phyloP scores from a whole-genome alignment of 2,888 invertebrate genomes.

The Barypeithes pellucidus region DNA sequence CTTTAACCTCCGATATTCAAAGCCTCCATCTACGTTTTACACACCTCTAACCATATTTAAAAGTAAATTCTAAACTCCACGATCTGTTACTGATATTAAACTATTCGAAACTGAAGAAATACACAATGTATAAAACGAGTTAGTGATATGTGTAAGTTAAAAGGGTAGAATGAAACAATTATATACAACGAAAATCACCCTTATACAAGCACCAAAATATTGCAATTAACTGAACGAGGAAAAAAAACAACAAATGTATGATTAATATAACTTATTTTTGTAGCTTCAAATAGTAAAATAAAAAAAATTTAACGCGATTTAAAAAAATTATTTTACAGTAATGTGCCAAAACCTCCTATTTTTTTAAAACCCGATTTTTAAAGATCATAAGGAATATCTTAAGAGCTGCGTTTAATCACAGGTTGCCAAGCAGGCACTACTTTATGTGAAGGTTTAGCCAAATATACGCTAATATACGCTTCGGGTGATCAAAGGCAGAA shows the following conservation, averaged over 20 bases:
- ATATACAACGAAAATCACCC: slow-evolving; percentile 30
- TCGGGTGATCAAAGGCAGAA: too few species aligned
- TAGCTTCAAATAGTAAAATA: not conserved
- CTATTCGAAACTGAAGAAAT: slow-evolving; percentile 1
- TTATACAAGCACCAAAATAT: slow-evolving; percentile 37
- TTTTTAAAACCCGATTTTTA: too few species aligned
- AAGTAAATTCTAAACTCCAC: not conserved
- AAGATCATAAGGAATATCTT: too few species aligned
- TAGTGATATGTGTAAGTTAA: slow-evolving; percentile 40
- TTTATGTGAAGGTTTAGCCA: too few species aligned
- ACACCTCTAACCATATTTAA: not conserved
- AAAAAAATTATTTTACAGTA: too few species aligned
- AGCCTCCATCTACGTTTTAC: not conserved
- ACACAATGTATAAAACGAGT: slow-evolving; percentile 37
- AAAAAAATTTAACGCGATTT: too few species aligned
- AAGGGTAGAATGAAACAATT: slow-evolving; percentile 17
- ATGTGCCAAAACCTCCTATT: too few species aligned
- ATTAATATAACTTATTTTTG: slow-evolving; percentile 10
- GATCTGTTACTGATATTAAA: not conserved
- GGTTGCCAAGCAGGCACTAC: too few species aligned
- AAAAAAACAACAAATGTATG: not conserved
- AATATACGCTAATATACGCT: too few species aligned
- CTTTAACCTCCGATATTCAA: too few species aligned
- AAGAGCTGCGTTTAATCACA: too few species aligned
- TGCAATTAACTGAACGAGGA: slow-evolving; percentile 4